Percentiles rank a stretch among this genome's conserved stretches.
These are phyloP conservation scores for Volucella bombylans DNA, from an alignment of 2,888 invertebrate genomes.

Conservation along the genomic window DNA sequence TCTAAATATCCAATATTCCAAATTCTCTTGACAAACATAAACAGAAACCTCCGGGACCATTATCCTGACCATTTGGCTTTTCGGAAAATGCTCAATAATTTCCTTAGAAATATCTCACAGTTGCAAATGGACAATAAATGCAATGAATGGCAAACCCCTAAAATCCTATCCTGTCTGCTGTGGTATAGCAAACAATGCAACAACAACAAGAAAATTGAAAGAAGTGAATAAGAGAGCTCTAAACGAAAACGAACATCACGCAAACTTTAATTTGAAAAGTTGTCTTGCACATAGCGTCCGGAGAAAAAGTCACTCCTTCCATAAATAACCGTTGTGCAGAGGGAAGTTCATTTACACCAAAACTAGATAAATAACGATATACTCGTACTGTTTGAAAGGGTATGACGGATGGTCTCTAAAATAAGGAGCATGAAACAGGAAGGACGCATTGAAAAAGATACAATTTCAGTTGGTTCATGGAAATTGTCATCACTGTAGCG, in stretches of 20 bases:
- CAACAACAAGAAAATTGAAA: slow-evolving; percentile 10
- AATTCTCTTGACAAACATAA: slow-evolving; percentile 28
- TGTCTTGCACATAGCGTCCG: slow-evolving; percentile 71
- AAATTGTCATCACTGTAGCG: slow-evolving; percentile 57
- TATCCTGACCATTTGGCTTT: not conserved
- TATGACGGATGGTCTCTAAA: not conserved
- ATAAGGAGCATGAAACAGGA: not conserved
- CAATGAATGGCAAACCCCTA: slow-evolving; percentile 48
- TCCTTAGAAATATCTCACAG: not conserved
- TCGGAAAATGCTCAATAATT: slow-evolving; percentile 7
- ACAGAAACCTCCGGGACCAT: no score
- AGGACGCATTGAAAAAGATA: slow-evolving; percentile 17
- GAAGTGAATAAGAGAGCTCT: not conserved
- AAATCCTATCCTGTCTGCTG: slow-evolving; percentile 7
- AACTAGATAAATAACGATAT: slow-evolving; percentile 66
- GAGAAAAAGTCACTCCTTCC: slow-evolving; percentile 69
- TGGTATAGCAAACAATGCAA: not conserved
- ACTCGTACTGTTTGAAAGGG: not conserved
- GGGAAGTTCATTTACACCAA: slow-evolving; percentile 73
- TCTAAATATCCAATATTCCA: no score
- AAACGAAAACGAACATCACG: slow-evolving; percentile 55
- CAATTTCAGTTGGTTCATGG: slow-evolving; percentile 35
- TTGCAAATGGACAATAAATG: slow-evolving; percentile 30
- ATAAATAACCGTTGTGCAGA: slow-evolving; percentile 69
- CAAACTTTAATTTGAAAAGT: slow-evolving; percentile 73